phyloP scores from a whole-genome alignment of 2,113 vertebrate genomes.

The Uria aalge region DNA sequence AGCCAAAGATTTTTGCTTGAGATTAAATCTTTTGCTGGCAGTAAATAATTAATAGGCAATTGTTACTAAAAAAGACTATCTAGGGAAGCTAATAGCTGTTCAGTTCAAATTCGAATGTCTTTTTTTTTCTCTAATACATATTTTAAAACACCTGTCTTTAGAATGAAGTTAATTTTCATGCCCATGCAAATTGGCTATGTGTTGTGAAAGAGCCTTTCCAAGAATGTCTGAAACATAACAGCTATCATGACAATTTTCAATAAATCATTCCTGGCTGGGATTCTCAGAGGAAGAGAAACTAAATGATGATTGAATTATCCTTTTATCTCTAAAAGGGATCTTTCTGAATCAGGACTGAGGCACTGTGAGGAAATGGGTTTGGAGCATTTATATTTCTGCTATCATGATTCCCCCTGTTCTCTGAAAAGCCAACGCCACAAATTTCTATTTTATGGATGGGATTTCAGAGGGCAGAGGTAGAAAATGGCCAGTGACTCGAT shows the following conservation, averaged over 20 bases:
- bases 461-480: not conserved
- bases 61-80: not conserved
- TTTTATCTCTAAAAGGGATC: conserved; percentile 25
- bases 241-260: conserved; percentile 37
- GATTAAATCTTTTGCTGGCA: not conserved
- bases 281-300: conserved; percentile 28
- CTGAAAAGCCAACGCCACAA: not conserved
- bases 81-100: not conserved
- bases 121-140: not conserved
- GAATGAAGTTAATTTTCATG: not conserved
- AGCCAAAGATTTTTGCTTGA: not conserved
- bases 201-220: not conserved
- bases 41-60: conserved; percentile 15
- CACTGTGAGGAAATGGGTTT: not conserved
- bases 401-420: not conserved
- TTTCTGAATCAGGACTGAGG: not conserved
- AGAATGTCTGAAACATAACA: conserved; percentile 12
- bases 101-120: not conserved
- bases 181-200: not conserved
- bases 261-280: not conserved
- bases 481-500: not conserved
- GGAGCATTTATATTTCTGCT: not conserved
- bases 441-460: not conserved
- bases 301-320: conserved; percentile 47
- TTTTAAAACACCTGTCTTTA: conserved; percentile 13